A percentile compares a stretch with the other conserved stretches of the same genome.
phyloP scores from a whole-genome alignment of 2,113 vertebrate species.

The Excalfactoria chinensis region DNA sequence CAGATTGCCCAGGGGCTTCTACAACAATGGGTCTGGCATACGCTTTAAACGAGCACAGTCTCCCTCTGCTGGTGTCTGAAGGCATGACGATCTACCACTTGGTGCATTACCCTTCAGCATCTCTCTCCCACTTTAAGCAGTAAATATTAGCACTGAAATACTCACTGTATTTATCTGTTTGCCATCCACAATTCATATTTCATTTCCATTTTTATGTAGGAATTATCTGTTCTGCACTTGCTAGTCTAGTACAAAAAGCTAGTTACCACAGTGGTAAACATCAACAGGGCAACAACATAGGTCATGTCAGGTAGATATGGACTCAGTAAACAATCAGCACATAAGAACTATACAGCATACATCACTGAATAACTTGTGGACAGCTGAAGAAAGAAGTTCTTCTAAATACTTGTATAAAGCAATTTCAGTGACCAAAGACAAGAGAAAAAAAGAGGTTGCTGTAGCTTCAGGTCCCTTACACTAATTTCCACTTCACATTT shows the following conservation, averaged over 20 bases:
- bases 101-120: neutral
- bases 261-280: neutral
- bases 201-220: neutral
- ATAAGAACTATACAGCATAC: neutral
- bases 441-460: neutral
- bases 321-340: rapidly evolving
- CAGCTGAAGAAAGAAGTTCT: neutral
- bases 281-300: rapidly evolving
- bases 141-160: rapidly evolving
- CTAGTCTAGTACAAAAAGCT: neutral
- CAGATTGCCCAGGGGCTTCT: neutral
- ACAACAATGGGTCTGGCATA: constrained; percentile 53
- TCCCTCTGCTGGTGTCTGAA: constrained; percentile 83
- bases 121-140: neutral
- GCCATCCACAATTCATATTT: neutral
- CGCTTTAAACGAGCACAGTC: constrained; percentile 17
- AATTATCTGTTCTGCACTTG: rapidly evolving
- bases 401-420: neutral
- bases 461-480: neutral
- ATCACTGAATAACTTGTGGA: rapidly evolving
- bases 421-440: neutral
- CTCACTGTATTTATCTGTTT: rapidly evolving
- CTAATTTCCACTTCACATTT: neutral
- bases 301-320: rapidly evolving
- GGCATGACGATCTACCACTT: neutral